Conservation (phyloP, 2,113 vertebrate genomes). For the Tamias sibiricus region DNA sequence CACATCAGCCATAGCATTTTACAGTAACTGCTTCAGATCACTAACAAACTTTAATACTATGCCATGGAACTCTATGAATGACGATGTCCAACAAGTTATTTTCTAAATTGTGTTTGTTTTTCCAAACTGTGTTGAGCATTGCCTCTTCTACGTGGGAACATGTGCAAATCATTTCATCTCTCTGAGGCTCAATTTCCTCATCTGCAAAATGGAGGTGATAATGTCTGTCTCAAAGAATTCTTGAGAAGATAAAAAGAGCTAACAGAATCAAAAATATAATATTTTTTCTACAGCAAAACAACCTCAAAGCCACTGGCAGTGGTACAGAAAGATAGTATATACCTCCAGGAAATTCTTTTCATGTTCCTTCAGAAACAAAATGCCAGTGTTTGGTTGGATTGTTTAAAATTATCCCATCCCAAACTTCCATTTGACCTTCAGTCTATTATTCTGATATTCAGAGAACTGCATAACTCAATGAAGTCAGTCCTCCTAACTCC, state of each 20-base stretch:
- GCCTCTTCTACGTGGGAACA: background rate
- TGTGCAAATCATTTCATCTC: background rate
- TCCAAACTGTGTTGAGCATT: background rate
- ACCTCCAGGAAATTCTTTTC: background rate
- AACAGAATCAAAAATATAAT: background rate
- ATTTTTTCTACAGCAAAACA: background rate
- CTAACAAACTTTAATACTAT: background rate
- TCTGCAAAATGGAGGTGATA: background rate
- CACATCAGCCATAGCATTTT: background rate
- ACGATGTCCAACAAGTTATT: background rate
- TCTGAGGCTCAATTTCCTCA: background rate
- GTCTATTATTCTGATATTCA: background rate
- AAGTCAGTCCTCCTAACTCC: background rate
- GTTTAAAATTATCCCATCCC: background rate
- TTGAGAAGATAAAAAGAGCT: background rate
- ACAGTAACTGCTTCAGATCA: background rate
- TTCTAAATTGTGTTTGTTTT: background rate
- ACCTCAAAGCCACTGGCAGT: background rate
- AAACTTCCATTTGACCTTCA: background rate
- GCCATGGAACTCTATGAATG: background rate
- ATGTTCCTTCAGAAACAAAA: background rate
- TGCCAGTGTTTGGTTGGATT: background rate
- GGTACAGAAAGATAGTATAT: background rate
- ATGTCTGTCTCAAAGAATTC: background rate
- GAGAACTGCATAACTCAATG: background rate